Conservation (phyloP, 2,113 vertebrate genomes). For the Panthera tigris region DNA sequence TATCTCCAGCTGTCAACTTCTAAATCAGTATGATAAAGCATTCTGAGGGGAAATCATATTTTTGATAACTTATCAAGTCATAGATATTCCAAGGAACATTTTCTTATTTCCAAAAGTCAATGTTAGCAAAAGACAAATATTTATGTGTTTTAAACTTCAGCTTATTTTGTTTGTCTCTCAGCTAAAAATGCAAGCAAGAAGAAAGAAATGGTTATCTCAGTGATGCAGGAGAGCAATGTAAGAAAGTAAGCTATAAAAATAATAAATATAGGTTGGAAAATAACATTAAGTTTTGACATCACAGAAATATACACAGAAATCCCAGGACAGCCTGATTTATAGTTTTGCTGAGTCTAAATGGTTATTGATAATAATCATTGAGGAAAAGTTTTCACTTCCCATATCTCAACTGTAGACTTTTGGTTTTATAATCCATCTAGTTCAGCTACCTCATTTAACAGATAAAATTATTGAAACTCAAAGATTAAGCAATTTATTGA, state of each 20-base stretch:
- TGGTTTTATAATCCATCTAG: neutral
- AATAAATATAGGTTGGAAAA: neutral
- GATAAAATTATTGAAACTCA: neutral
- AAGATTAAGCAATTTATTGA: neutral
- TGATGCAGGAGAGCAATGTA: neutral
- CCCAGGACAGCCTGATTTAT: neutral
- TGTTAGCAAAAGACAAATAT: neutral
- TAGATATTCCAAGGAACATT: neutral
- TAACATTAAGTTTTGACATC: neutral
- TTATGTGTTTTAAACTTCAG: neutral
- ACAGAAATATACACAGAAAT: neutral
- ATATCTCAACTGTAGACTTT: neutral
- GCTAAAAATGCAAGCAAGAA: neutral
- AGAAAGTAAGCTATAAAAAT: neutral
- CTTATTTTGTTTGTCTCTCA: neutral
- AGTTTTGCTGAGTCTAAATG: neutral
- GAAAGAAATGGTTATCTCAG: neutral
- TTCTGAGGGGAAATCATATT: neutral
- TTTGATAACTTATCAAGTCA: constrained; percentile 6
- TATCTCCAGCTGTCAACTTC: neutral
- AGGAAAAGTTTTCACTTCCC: neutral
- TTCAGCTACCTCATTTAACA: neutral
- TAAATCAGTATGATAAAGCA: neutral
- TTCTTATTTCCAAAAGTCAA: neutral
- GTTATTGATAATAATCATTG: neutral